Percentiles rank a stretch among this genome's conserved stretches.
Conservation (phyloP, 2,888 invertebrate species). For the Lithosia quadra region DNA sequence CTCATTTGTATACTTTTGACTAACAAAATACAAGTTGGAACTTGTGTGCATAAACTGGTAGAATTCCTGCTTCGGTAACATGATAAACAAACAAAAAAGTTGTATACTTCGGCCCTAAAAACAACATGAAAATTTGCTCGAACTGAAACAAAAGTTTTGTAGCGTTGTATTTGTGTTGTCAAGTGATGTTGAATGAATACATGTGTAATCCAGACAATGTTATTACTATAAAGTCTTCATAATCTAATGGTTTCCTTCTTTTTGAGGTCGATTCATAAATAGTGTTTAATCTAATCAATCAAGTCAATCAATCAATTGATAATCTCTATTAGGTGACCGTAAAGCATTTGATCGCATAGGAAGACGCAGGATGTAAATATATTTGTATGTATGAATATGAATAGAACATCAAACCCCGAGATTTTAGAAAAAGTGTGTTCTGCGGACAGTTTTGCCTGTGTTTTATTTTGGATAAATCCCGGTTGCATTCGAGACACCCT, state of each 20-base stretch:
- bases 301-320: too few relatives aligned
- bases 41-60: conserved; percentile 53
- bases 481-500: too few relatives aligned
- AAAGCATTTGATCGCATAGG: background rate
- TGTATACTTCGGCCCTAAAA: conserved; percentile 57
- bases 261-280: background rate
- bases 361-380: too few relatives aligned
- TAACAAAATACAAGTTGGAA: conserved; percentile 46
- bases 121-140: conserved; percentile 57
- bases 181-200: conserved; percentile 36
- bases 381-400: too few relatives aligned
- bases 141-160: conserved; percentile 52
- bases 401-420: too few relatives aligned
- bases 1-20: conserved; percentile 24
- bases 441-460: too few relatives aligned
- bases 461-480: too few relatives aligned
- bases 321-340: too few relatives aligned
- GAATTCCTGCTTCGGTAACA: conserved; percentile 48
- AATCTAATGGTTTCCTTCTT: background rate
- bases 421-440: too few relatives aligned
- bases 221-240: background rate
- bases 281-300: background rate
- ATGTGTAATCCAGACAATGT: background rate
- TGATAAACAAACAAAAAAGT: conserved; percentile 63
- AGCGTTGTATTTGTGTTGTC: conserved; percentile 44